Percentiles rank a stretch among this genome's conserved stretches.
These are phyloP conservation scores for Scyliorhinus canicula DNA, from an alignment of 2,797 vertebrate genomes.

Conservation along the genomic window DNA sequence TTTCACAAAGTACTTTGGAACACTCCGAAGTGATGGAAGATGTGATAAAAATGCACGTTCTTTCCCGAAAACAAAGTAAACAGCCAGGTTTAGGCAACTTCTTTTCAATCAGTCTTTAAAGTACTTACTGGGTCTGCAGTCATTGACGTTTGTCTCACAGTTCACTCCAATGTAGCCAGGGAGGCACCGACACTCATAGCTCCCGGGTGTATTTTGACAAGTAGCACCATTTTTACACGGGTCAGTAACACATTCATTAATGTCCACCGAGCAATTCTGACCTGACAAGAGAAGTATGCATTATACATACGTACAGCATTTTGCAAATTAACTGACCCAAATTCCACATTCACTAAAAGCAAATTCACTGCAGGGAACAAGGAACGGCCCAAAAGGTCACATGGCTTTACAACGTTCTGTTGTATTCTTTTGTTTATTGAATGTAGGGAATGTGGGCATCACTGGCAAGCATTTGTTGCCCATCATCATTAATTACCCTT, in stretches of 20 bases:
- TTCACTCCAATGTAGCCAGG: conserved; percentile 65
- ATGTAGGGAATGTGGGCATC: neutral
- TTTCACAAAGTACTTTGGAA: neutral
- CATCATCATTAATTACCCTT: too few relatives aligned
- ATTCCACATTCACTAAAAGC: neutral
- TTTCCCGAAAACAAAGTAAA: neutral
- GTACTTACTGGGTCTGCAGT: conserved; percentile 67
- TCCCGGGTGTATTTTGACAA: conserved; percentile 61
- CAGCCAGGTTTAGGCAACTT: neutral
- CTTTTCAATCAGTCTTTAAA: neutral
- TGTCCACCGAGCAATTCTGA: conserved; percentile 58
- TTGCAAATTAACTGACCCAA: neutral
- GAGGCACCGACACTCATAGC: conserved; percentile 63
- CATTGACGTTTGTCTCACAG: conserved; percentile 69
- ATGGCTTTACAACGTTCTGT: neutral
- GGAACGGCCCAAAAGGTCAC: neutral
- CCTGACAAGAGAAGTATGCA: conserved; percentile 49
- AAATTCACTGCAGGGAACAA: neutral
- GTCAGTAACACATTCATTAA: conserved; percentile 62
- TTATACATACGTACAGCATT: neutral
- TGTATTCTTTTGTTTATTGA: neutral
- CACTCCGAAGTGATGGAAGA: neutral
- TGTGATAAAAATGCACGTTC: neutral
- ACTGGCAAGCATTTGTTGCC: too few relatives aligned
- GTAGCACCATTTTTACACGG: conserved; percentile 60